Evolutionary conservation across 2,888 invertebrate species (phyloP).

Genomic region (Congeria kusceri): DNA sequence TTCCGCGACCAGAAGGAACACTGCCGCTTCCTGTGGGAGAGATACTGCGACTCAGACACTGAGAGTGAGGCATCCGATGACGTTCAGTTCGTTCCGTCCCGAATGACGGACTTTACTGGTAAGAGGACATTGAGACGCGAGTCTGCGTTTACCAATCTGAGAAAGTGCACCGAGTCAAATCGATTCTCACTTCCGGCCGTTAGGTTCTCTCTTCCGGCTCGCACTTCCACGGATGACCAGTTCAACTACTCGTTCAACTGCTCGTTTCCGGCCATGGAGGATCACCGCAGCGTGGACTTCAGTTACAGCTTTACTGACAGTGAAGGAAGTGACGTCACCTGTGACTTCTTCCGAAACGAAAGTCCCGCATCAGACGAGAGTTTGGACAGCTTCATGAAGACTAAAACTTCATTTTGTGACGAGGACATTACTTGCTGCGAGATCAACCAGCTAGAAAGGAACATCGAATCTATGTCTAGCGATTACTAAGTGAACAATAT

Average conservation of each 20-base stretch:
- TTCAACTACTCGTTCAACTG: constrained; percentile 30
- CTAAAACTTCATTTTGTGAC: constrained; percentile 10
- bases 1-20: constrained; percentile 41
- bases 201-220: background rate
- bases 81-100: background rate
- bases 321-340: constrained; percentile 24
- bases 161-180: background rate
- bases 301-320: constrained; percentile 6
- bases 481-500: no score
- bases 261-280: constrained; percentile 27
- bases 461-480: no score
- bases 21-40: constrained; percentile 44
- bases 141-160: constrained; percentile 23
- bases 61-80: constrained; percentile 34
- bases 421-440: constrained; percentile 1
- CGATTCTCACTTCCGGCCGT: constrained; percentile 2
- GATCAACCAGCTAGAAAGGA: background rate
- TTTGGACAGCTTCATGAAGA: constrained; percentile 29
- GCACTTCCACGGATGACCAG: constrained; percentile 4
- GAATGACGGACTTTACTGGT: background rate
- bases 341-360: background rate
- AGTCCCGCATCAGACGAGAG: constrained; percentile 7
- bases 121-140: constrained; percentile 24
- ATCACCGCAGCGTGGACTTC: background rate
- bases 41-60: constrained; percentile 45